Base-by-base conservation (phyloP, 2,888 invertebrate genomes). In the Cabera pusaria region DNA sequence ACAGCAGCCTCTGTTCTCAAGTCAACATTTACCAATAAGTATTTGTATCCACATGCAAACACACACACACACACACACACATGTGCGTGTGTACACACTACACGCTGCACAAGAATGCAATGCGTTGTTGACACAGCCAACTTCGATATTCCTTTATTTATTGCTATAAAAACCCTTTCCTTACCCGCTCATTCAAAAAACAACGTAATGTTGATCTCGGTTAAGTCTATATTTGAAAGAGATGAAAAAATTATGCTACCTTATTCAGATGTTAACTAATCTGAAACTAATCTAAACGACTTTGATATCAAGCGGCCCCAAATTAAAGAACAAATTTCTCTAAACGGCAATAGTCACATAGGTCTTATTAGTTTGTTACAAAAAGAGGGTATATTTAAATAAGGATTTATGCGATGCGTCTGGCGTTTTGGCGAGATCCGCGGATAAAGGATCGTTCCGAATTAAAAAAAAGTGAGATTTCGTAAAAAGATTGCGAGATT, bases 91-190 rank as follows among this genome's bases (percentile, higher is more conserved):
- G 73, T 64, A 4, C 4, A 4, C 3, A 76, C 31, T 44, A 44
- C 41, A 42, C 36, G 18, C 72, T 78, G 80, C 82, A 79, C 84
- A 87, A 87, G 87, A 87, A 87, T 87, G 87, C 88, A 86, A 78
- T 75, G 81, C 82, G 84, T 82, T 87, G 88, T 87, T 88, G 88
- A 87, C 87, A 88, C 87, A 84, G 75, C 79, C 83, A 85, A 81
- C 86, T 84, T 85, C 86, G 85, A 86, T 88, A 86, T 85, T 87
- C 84, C 84, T 88, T 88, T 88, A 88, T 88, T 87, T 88, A 88
- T 86, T 80, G 72, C 84, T 83, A 85, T 84, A 84, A 86, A 86
- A 86, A 81, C 84, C 78, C 73, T 76, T 77, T 46, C 50, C n/a
- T n/a, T n/a, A n/a, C n/a, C n/a, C n/a, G n/a, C n/a, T n/a, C n/a